These are phyloP conservation scores for Dendrolimus kikuchii DNA, from an alignment of 1,140 invertebrate genomes.

Conservation along the genomic window DNA sequence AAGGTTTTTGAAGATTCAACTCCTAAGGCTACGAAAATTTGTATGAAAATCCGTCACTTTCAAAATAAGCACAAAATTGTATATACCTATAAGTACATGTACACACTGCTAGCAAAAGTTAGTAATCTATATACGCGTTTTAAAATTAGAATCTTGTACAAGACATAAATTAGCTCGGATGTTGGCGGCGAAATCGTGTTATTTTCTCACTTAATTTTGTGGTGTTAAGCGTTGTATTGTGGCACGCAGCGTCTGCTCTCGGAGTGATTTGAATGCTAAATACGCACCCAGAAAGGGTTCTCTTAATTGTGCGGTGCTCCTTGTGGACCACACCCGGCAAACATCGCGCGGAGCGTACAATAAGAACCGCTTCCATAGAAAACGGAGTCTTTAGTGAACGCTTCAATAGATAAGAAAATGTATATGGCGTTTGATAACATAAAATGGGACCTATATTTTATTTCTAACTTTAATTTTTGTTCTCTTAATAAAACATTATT, in stretches of 20 bases:
- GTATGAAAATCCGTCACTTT: too few relatives aligned
- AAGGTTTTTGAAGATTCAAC: too few relatives aligned
- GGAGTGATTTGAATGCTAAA: conserved; percentile 55
- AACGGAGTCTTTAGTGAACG: conserved; percentile 5
- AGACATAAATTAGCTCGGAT: conserved; percentile 28
- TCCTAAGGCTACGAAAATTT: too few relatives aligned
- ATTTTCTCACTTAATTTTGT: conserved; percentile 51
- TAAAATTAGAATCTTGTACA: conserved; percentile 27
- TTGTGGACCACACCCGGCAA: conserved; percentile 31
- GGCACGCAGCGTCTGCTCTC: conserved; percentile 34
- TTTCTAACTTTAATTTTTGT: too few relatives aligned
- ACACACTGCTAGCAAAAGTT: too few relatives aligned
- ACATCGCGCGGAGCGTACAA: conserved; percentile 14
- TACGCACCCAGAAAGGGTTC: conserved; percentile 40
- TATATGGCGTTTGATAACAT: conserved; percentile 1
- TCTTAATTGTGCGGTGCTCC: conserved; percentile 46
- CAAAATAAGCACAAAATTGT: too few relatives aligned
- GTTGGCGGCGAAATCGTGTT: conserved; percentile 20
- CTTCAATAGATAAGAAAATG: neutral
- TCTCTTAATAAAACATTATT: too few relatives aligned
- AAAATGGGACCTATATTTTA: too few relatives aligned
- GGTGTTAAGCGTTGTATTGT: conserved; percentile 42
- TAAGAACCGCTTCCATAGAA: conserved; percentile 4
- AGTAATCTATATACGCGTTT: too few relatives aligned
- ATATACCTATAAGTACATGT: too few relatives aligned